Conservation (phyloP, 2,797 vertebrate species). For the Caiman crocodilus region DNA sequence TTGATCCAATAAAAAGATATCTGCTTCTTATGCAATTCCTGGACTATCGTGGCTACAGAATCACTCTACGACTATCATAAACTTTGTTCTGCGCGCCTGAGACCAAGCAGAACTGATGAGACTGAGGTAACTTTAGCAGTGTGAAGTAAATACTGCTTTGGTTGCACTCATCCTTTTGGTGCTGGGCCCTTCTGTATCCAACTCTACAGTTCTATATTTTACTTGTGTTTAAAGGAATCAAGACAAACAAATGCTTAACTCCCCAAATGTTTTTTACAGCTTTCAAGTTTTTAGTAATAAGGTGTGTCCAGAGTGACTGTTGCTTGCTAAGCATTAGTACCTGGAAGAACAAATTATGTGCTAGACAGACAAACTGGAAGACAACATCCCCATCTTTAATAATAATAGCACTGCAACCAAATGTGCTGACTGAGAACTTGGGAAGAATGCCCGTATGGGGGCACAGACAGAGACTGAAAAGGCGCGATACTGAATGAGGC, state of each 20-base stretch:
- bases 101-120: background rate
- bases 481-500: background rate
- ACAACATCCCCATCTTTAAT: background rate
- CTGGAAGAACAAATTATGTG: background rate
- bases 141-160: background rate
- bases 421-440: background rate
- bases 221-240: background rate
- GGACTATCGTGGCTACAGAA: too few species aligned
- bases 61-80: too few species aligned
- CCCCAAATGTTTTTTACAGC: background rate
- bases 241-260: background rate
- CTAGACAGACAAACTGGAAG: background rate
- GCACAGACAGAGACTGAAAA: rapidly evolving
- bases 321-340: rapidly evolving
- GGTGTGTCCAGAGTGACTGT: background rate
- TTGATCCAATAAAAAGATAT: too few species aligned
- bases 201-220: background rate
- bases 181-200: background rate
- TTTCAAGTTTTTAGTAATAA: rapidly evolving
- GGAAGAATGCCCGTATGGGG: rapidly evolving
- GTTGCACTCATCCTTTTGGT: background rate
- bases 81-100: background rate
- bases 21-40: too few species aligned
- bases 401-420: rapidly evolving
- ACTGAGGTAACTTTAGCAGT: background rate